A percentile compares a stretch with the other conserved stretches of the same genome.
phyloP scores from a whole-genome alignment of 2,888 invertebrate species.

The Cataglyphis livida region DNA sequence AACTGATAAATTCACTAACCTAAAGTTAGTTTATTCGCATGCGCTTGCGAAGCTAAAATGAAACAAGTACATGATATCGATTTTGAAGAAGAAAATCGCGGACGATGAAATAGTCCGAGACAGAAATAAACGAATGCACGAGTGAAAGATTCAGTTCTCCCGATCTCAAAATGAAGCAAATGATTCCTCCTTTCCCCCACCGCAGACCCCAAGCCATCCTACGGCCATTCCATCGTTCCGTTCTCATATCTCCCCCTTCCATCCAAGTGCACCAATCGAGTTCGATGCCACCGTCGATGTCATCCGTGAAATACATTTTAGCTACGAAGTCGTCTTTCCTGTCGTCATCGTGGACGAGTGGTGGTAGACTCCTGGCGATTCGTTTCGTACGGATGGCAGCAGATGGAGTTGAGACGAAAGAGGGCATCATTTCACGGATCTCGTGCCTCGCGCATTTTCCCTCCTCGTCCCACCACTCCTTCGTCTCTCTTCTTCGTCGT shows the following conservation, averaged over 20 bases:
- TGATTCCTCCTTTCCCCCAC: slow-evolving; percentile 58
- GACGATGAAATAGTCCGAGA: slow-evolving; percentile 66
- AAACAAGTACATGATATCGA: not conserved
- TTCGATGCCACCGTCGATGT: slow-evolving; percentile 74
- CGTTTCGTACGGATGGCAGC: slow-evolving; percentile 66
- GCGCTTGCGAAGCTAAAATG: slow-evolving; percentile 57
- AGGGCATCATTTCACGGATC: slow-evolving; percentile 66
- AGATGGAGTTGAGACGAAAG: slow-evolving; percentile 60
- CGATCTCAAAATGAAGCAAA: slow-evolving; percentile 77
- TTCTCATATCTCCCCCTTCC: slow-evolving; percentile 62
- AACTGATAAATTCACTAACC: slow-evolving; percentile 69
- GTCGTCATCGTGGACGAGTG: slow-evolving; percentile 55
- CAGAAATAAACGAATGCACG: slow-evolving; percentile 78
- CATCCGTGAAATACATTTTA: slow-evolving; percentile 75
- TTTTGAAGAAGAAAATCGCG: slow-evolving; percentile 40
- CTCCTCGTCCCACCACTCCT: slow-evolving; percentile 44
- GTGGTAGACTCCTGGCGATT: slow-evolving; percentile 65
- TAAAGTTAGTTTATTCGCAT: slow-evolving; percentile 56
- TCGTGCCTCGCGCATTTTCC: slow-evolving; percentile 41
- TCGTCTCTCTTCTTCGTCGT: slow-evolving; percentile 19
- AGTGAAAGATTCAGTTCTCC: slow-evolving; percentile 78
- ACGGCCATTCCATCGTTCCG: slow-evolving; percentile 43
- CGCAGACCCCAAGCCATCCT: slow-evolving; percentile 50
- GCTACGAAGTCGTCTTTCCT: slow-evolving; percentile 67
- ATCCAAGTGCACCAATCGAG: slow-evolving; percentile 51